Evolutionary conservation across 2,888 invertebrate genomes (phyloP).

Genomic region (Lycia hirtaria): DNA sequence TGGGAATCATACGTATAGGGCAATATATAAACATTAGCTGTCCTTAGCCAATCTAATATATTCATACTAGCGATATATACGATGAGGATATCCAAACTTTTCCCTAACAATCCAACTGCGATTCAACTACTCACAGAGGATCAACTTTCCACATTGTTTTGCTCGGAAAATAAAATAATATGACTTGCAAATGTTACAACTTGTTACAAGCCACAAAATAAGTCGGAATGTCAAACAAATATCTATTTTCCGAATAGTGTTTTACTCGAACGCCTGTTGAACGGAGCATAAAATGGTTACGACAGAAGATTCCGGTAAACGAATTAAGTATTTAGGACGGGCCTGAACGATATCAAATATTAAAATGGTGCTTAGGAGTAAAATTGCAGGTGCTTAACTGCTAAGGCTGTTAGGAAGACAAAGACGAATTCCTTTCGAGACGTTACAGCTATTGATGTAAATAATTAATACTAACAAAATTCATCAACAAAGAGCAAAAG

Average conservation of each 20-base stretch:
- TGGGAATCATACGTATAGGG: too few species aligned
- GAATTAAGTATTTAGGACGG: constrained; percentile 41
- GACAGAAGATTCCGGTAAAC: constrained; percentile 35
- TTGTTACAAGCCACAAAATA: constrained; percentile 3
- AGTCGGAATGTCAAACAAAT: constrained; percentile 13
- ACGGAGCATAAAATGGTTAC: constrained; percentile 38
- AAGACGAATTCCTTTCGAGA: not conserved
- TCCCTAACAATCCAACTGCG: constrained; percentile 35
- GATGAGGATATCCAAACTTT: constrained; percentile 45
- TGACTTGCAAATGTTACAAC: constrained; percentile 21
- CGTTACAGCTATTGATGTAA: not conserved
- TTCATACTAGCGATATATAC: constrained; percentile 34
- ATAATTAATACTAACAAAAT: too few species aligned
- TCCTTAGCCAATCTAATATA: too few species aligned
- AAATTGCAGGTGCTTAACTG: constrained; percentile 26
- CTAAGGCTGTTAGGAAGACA: constrained; percentile 5
- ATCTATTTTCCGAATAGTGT: constrained; percentile 24
- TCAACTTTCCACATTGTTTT: constrained; percentile 7
- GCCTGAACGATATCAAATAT: constrained; percentile 41
- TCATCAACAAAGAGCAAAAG: too few species aligned
- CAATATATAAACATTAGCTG: too few species aligned
- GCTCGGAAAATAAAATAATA: constrained; percentile 22
- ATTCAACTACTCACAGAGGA: not conserved
- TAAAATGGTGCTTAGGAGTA: constrained; percentile 39
- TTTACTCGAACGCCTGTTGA: constrained; percentile 31